A percentile compares a stretch with the other conserved stretches of the same genome.
phyloP scores from a whole-genome alignment of 2,113 vertebrate species.

The Odobenus rosmarus region DNA sequence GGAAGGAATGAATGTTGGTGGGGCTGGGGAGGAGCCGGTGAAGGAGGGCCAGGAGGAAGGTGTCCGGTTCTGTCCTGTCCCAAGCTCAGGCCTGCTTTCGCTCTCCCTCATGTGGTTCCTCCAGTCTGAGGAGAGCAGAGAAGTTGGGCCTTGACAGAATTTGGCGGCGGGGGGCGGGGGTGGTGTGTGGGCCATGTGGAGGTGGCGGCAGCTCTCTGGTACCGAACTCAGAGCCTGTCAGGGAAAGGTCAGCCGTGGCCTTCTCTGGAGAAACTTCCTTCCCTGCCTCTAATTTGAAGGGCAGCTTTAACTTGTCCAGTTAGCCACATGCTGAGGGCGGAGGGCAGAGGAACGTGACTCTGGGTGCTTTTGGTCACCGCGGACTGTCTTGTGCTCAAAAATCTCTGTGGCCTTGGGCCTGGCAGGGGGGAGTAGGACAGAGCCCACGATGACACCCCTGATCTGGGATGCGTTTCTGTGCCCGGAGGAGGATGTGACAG shows the following conservation, averaged over 20 bases:
- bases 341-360: not conserved
- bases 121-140: not conserved
- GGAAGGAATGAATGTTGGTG: no score
- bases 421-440: not conserved
- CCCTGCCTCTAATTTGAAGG: not conserved
- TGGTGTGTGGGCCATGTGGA: rapidly evolving
- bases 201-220: not conserved
- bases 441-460: rapidly evolving
- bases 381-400: not conserved
- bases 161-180: not conserved
- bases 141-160: not conserved
- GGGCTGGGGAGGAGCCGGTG: not conserved
- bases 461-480: not conserved
- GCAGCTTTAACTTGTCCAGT: not conserved
- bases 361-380: not conserved
- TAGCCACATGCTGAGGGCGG: not conserved
- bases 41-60: not conserved
- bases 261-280: not conserved
- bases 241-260: rapidly evolving
- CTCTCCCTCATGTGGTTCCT: not conserved
- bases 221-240: not conserved
- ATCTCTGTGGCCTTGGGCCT: not conserved
- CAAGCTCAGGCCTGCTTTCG: not conserved
- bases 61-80: not conserved
- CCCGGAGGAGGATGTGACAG: not conserved